Conservation (phyloP, 2,797 vertebrate species). For the Cynodonichthys magdalenae region DNA sequence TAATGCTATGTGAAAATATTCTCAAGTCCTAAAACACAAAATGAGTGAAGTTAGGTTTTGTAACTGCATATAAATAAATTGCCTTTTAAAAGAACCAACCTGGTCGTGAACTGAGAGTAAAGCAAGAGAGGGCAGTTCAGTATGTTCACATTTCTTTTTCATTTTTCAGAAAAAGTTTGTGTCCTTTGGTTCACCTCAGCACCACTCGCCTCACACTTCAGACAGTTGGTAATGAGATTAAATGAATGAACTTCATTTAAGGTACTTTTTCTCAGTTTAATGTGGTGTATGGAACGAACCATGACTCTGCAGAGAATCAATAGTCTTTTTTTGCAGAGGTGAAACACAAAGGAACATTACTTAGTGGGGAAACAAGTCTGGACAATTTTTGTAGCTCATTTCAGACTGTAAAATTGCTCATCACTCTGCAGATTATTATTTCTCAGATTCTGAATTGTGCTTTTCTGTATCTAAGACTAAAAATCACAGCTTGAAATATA, state of each 20-base stretch:
- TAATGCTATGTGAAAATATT: too few species aligned
- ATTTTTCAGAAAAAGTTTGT: constrained; percentile 23
- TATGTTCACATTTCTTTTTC: constrained; percentile 23
- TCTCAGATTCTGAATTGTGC: too few species aligned
- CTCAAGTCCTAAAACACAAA: too few species aligned
- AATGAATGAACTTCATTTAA: constrained; percentile 55
- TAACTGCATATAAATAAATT: too few species aligned
- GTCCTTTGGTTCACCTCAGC: constrained; percentile 54
- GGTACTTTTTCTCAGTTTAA: constrained; percentile 48
- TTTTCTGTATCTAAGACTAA: too few species aligned
- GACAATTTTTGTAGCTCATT: neutral
- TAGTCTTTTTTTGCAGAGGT: constrained; percentile 48
- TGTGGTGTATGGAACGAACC: constrained; percentile 37
- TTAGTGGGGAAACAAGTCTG: constrained; percentile 11
- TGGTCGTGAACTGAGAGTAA: neutral
- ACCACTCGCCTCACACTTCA: constrained; percentile 25
- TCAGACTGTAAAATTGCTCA: too few species aligned
- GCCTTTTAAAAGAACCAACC: too few species aligned
- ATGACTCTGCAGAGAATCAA: constrained; percentile 42
- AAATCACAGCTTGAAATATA: too few species aligned
- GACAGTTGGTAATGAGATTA: constrained; percentile 52
- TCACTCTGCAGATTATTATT: too few species aligned
- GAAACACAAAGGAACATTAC: constrained; percentile 36
- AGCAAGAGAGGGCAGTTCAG: neutral
- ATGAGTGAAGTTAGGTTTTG: too few species aligned